Conservation (phyloP, 2,113 vertebrate species). For the Scomber scombrus region DNA sequence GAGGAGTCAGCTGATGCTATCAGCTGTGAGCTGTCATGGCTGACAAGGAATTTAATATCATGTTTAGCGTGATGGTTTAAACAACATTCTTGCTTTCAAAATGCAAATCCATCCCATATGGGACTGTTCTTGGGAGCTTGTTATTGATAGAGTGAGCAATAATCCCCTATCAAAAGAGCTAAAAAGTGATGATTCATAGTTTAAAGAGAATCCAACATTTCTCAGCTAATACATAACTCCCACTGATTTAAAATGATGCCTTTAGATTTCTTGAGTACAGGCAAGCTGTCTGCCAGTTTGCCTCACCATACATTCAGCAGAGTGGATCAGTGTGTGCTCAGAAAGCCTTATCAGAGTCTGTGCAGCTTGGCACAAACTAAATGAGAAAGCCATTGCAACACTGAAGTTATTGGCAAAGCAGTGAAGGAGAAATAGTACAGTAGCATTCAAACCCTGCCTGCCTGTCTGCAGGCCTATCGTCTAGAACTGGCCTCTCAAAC, state of each 20-base stretch:
- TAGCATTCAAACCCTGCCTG: slow-evolving; percentile 42
- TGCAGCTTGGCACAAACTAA: slow-evolving; percentile 73
- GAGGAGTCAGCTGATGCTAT: slow-evolving; percentile 26
- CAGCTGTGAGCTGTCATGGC: slow-evolving; percentile 8
- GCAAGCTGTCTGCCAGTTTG: slow-evolving; percentile 44
- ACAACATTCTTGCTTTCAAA: slow-evolving; percentile 23
- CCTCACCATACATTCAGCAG: slow-evolving; percentile 58
- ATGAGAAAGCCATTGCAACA: slow-evolving; percentile 71
- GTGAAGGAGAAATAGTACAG: slow-evolving; percentile 69
- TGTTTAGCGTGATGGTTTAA: not conserved
- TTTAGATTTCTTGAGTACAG: slow-evolving; percentile 46
- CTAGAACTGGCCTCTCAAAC: slow-evolving; percentile 52
- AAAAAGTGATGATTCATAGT: slow-evolving; percentile 47
- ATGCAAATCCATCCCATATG: slow-evolving; percentile 12
- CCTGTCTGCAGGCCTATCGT: slow-evolving; percentile 41
- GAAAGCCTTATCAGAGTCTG: slow-evolving; percentile 73
- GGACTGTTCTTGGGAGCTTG: slow-evolving; percentile 20
- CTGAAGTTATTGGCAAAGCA: slow-evolving; percentile 70
- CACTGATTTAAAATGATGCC: slow-evolving; percentile 55
- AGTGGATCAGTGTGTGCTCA: slow-evolving; percentile 65
- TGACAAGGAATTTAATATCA: slow-evolving; percentile 22
- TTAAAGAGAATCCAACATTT: slow-evolving; percentile 40
- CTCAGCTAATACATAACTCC: slow-evolving; percentile 43
- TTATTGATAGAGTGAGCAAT: slow-evolving; percentile 33
- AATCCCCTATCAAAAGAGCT: slow-evolving; percentile 32